Evolutionary conservation across 2,888 invertebrate species (phyloP).

Genomic region (Temnothorax rugatulus): DNA sequence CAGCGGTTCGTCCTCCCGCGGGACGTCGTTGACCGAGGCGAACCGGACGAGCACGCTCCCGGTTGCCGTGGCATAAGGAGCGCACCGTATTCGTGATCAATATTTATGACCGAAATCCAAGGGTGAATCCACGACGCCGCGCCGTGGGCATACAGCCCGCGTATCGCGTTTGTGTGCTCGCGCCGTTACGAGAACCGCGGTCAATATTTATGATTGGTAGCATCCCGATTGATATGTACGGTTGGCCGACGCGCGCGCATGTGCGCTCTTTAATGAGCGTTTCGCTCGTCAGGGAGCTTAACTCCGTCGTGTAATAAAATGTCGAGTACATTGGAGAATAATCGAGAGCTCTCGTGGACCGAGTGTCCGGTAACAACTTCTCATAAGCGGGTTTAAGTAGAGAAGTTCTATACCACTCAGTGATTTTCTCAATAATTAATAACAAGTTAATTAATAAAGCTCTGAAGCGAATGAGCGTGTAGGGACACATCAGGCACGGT

Average conservation of each 20-base stretch:
- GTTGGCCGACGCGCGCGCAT: constrained; percentile 15
- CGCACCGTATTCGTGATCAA: constrained; percentile 69
- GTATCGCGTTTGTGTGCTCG: constrained; percentile 58
- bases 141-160: constrained; percentile 35
- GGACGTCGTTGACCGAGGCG: constrained; percentile 73
- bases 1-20: constrained; percentile 72
- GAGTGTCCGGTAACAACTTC: neutral
- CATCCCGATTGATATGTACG: constrained; percentile 42
- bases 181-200: constrained; percentile 70
- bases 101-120: constrained; percentile 76
- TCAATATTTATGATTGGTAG: constrained; percentile 81
- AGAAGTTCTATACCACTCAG: neutral
- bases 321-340: neutral
- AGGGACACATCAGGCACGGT: neutral
- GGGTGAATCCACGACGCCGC: constrained; percentile 69
- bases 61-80: constrained; percentile 63
- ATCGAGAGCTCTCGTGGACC: neutral
- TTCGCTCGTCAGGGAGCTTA: neutral
- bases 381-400: neutral
- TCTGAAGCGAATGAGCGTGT: neutral
- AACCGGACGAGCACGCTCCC: constrained; percentile 59
- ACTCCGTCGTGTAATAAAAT: neutral
- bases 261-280: constrained; percentile 30
- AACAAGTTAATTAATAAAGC: neutral
- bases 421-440: neutral